Conservation (phyloP, 1,140 invertebrate genomes). For the Cheumatopsyche charites region DNA sequence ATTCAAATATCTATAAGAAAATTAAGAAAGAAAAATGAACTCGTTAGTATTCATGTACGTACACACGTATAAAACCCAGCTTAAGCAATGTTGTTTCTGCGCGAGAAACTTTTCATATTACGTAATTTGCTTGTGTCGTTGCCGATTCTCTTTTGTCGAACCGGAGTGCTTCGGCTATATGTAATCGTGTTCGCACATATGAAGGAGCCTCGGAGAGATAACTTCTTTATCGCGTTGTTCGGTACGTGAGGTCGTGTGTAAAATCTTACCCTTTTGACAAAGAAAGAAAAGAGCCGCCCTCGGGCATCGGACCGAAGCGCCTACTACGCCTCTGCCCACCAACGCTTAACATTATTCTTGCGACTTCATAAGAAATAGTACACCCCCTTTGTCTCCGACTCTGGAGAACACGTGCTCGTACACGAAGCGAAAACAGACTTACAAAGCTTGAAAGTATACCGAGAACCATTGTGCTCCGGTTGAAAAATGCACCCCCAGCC, state of each 20-base stretch:
- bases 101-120: too few relatives aligned
- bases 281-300: slow-evolving; percentile 24
- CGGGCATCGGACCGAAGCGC: not conserved
- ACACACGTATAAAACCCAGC: too few relatives aligned
- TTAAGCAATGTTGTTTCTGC: too few relatives aligned
- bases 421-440: not conserved
- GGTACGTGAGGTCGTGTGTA: not conserved
- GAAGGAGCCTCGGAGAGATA: not conserved
- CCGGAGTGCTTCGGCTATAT: too few relatives aligned
- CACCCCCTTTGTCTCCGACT: slow-evolving; percentile 16
- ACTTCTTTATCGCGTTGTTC: slow-evolving; percentile 18
- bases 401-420: not conserved
- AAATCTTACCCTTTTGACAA: slow-evolving; percentile 4
- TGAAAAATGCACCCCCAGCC: not conserved
- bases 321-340: slow-evolving; percentile 12
- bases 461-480: not conserved
- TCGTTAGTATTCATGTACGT: too few relatives aligned
- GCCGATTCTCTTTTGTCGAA: too few relatives aligned
- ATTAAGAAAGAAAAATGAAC: too few relatives aligned
- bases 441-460: not conserved
- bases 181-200: too few relatives aligned
- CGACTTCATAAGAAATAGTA: slow-evolving; percentile 22
- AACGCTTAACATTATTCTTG: slow-evolving; percentile 34
- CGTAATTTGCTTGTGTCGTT: too few relatives aligned
- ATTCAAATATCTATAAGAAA: too few relatives aligned